Evolutionary conservation across 2,888 invertebrate species (phyloP).

Genomic region (Euplexia lucipara): DNA sequence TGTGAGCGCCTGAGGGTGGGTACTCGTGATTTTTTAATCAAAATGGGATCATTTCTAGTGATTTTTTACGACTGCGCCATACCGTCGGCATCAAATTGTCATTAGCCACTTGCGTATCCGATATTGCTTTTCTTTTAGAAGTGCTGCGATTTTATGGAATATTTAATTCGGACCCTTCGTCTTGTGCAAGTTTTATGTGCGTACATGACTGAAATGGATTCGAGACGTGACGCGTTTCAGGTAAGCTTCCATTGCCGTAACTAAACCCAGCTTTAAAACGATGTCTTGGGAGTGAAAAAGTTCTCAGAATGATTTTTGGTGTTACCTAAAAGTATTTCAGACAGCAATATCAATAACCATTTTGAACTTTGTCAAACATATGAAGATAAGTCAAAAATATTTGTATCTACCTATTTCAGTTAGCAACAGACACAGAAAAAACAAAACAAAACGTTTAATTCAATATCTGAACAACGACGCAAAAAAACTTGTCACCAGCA

Average conservation of each 20-base stretch:
- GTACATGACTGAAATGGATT: slow-evolving; percentile 40
- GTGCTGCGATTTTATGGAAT: slow-evolving; percentile 86
- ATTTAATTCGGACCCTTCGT: slow-evolving; percentile 82
- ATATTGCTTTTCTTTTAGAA: slow-evolving; percentile 89
- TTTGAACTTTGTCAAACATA: too few relatives aligned
- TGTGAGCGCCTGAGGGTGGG: slow-evolving; percentile 82
- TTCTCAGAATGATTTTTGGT: too few relatives aligned
- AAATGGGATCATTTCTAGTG: slow-evolving; percentile 90
- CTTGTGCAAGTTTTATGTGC: slow-evolving; percentile 69
- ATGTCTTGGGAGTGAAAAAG: too few relatives aligned
- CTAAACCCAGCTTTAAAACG: background rate
- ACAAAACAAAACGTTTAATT: slow-evolving; percentile 2
- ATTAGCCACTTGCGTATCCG: slow-evolving; percentile 89
- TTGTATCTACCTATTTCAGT: too few relatives aligned
- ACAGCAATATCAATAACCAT: too few relatives aligned
- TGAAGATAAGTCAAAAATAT: too few relatives aligned
- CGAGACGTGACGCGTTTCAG: slow-evolving; percentile 12
- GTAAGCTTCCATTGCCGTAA: slow-evolving; percentile 1
- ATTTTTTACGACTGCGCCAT: slow-evolving; percentile 90
- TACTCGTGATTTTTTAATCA: slow-evolving; percentile 90
- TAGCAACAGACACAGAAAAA: slow-evolving; percentile 5
- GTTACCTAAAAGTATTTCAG: too few relatives aligned
- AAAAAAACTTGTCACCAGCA: slow-evolving; percentile 9
- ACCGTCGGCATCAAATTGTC: slow-evolving; percentile 88
- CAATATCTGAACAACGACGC: slow-evolving; percentile 43